phyloP scores from a whole-genome alignment of 2,113 vertebrate genomes.

The Spea multiplicata region DNA sequence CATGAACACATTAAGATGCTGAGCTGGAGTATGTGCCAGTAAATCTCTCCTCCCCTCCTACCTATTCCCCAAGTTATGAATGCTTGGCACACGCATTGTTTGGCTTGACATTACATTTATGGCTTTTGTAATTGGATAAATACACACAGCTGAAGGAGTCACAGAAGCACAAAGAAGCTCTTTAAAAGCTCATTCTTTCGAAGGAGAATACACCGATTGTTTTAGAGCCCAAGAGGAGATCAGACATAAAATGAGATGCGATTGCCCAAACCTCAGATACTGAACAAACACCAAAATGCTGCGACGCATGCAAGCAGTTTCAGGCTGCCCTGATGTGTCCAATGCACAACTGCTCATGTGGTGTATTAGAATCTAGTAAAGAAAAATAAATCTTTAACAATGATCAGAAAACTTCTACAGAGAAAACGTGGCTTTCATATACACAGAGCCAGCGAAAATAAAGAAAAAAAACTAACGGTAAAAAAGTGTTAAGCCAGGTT shows the following conservation, averaged over 20 bases:
- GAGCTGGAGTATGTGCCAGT: neutral
- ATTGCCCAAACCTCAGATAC: conserved; percentile 17
- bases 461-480: no score
- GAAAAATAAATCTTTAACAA: no score
- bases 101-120: conserved; percentile 38
- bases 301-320: neutral
- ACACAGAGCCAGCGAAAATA: no score
- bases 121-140: conserved; percentile 40
- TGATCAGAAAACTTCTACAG: no score
- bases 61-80: conserved; percentile 28
- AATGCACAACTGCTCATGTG: conserved; percentile 28
- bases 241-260: conserved; percentile 30
- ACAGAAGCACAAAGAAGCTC: conserved; percentile 27
- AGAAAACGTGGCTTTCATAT: no score
- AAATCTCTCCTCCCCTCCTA: neutral
- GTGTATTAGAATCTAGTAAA: no score
- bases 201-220: conserved; percentile 38
- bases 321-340: conserved; percentile 18
- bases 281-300: conserved; percentile 2
- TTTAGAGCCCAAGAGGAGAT: conserved; percentile 24
- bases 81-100: conserved; percentile 45
- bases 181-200: conserved; percentile 34
- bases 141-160: conserved; percentile 45
- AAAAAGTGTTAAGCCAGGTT: no score
- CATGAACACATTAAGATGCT: neutral